Evolutionary conservation across 2,797 vertebrate genomes (phyloP), one percentile per base, ranked within the genome.

Genomic region (Ctenosaura bakeri): DNA sequence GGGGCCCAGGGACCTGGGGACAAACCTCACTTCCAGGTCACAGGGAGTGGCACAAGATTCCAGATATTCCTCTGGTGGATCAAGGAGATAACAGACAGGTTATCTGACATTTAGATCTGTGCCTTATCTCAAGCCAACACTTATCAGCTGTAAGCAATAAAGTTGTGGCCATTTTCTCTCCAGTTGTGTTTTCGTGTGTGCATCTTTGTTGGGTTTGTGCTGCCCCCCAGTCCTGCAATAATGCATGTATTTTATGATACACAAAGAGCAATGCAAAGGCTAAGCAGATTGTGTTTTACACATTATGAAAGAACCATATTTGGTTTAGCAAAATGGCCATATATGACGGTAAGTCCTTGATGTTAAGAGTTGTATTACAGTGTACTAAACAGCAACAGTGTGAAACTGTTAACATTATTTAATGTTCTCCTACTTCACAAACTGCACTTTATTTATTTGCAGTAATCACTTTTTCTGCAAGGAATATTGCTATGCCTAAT

Each of bases 321-420:
- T 84, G 66, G 10, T 84, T n/a, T 84, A 32, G 83, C 7, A 84
- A 84, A 84, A 84, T 32, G 16, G 38, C 62, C 29, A 14, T 85
- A 62, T 42, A 38, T 32, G 8, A 66, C 26, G 26, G 5, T 46
- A 50, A 76, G 24, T 3, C 6, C 42, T 50, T 6, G 22, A 59
- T 42, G 2, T 83, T 83, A 64, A 66, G 7, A 81, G 16, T 35
- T 2, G 2, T 7, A 16, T 50, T 69, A 29, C 42, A 50, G 6
- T 5, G 20, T 32, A 1, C 66, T 69, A 69, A 69, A 29, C 66
- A 69, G 66, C 66, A 69, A 83, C 9, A 71, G 6, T 50, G 20
- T 85, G 83, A 69, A 69, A 84, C 29, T 69, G 13, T 8, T 26
- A 69, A 69, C 14, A 26, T 50, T 69, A 46, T 66, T n/a, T 46